Evolutionary conservation across 2,113 vertebrate species (phyloP).

Genomic region (Sciurus niger): DNA sequence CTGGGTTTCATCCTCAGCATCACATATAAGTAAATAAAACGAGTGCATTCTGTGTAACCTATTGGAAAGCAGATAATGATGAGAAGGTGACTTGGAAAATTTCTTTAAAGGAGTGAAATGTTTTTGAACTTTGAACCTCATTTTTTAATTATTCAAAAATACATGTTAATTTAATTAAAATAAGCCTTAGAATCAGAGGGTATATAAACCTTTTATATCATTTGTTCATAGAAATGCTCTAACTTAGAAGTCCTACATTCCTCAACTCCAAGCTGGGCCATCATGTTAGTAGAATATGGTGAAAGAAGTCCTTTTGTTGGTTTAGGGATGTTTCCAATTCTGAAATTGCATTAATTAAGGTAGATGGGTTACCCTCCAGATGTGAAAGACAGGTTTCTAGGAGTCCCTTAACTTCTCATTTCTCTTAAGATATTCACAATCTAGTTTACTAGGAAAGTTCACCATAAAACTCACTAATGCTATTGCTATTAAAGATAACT

Average conservation of each 20-base stretch:
- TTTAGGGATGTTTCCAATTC: constrained; percentile 21
- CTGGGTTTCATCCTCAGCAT: no score
- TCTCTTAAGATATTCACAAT: background rate
- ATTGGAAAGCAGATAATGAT: background rate
- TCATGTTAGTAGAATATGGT: background rate
- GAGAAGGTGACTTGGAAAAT: background rate
- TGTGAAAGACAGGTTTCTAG: background rate
- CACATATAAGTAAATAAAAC: no score
- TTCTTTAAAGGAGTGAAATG: background rate
- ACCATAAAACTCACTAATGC: background rate
- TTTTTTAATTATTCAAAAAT: constrained; percentile 37
- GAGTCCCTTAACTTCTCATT: background rate
- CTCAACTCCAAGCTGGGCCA: background rate
- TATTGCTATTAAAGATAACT: constrained; percentile 13
- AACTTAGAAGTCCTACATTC: background rate
- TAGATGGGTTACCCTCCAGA: background rate
- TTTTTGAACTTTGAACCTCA: background rate
- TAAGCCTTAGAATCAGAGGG: background rate
- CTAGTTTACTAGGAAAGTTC: constrained; percentile 21
- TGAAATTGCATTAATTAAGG: constrained; percentile 40
- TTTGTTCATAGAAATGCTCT: background rate
- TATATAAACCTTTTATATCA: background rate
- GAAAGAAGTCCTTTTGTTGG: background rate
- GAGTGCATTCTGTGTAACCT: background rate
- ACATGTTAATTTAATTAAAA: constrained; percentile 10